Evolutionary conservation across 2,113 vertebrate species (phyloP).

Genomic region (Thunnus thynnus): DNA sequence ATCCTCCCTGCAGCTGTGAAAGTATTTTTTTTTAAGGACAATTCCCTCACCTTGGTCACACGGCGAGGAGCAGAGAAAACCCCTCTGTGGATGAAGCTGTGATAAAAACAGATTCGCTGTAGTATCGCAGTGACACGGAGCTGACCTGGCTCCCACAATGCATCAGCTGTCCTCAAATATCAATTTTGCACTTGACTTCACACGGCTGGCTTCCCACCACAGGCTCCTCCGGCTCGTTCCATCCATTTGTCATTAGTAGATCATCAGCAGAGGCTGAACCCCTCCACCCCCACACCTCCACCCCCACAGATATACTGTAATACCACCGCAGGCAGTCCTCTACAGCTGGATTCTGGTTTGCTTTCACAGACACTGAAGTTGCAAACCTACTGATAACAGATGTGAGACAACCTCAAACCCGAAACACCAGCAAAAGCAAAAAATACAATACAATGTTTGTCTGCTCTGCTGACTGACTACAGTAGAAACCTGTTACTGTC

Average conservation of each 20-base stretch:
- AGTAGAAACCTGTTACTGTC: no score
- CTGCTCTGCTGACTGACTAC: no score
- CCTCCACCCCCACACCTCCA: no score
- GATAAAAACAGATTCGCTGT: conserved; percentile 50
- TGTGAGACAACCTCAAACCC: no score
- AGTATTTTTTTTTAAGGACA: conserved; percentile 27
- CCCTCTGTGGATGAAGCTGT: conserved; percentile 44
- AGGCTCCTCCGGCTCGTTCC: conserved; percentile 56
- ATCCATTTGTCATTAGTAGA: conserved; percentile 67
- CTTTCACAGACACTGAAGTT: neutral
- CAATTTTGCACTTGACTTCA: conserved; percentile 76
- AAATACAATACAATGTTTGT: no score
- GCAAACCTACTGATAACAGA: neutral
- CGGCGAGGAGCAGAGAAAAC: neutral
- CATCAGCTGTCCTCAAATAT: conserved; percentile 73
- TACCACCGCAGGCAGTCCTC: neutral
- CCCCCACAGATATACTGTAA: neutral
- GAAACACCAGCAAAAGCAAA: no score
- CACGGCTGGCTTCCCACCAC: conserved; percentile 52
- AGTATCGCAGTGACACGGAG: conserved; percentile 54
- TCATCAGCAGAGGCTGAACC: conserved; percentile 37
- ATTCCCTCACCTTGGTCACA: conserved; percentile 12
- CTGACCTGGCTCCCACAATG: conserved; percentile 65
- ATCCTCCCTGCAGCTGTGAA: conserved; percentile 31
- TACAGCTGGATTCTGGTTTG: neutral